Evolutionary conservation across 2,113 vertebrate species (phyloP), one percentile per base, ranked within the genome.

Genomic region (Aythya baeri): DNA sequence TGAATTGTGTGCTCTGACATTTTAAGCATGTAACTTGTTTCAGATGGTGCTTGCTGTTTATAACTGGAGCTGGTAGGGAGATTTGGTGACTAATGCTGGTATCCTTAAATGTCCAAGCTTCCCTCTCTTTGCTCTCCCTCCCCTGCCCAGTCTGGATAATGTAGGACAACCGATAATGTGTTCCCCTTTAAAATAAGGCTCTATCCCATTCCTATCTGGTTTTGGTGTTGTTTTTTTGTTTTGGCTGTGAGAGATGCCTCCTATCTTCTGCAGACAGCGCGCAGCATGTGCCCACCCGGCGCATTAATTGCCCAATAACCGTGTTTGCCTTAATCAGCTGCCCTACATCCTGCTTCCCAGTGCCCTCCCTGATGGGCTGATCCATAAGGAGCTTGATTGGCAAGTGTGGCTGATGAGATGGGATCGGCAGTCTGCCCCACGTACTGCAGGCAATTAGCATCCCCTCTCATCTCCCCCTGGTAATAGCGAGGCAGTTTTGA

Each of bases 381-480:
- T 91, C n/a, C 0, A 74, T 82, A 44, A 89, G 85, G 84, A 91
- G 87, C 74, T n/a, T 89, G 96, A 92, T 85, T 95, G 95, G 91
- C 95, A 94, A 91, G 86, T 89, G 94, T 96, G 91, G 89, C 94
- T 95, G 91, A 94, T 87, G 94, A 91, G 91, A 87, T 76, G 70
- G 94, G 50, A 65, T 79, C 85, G 94, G 78, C 94, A 94, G 61
- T 76, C 94, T 94, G 91, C 83, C 81, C 77, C 68, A 3, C 1
- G 18, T 79, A 78, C 84, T 79, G 83, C 54, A 91, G 74, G 84
- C 6, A 34, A 92, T 94, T 93, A 94, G 91, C 65, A 34, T 96
- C 63, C 83, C 63, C 84, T 84, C 70, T 89, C 55, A 44, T 84
- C 78, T 92, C 29, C 67, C 91, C 71, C 57, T 93, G 58, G 78